These are phyloP conservation scores for Helostoma temminkii DNA, from an alignment of 2,797 vertebrate genomes.

Conservation along the genomic window DNA sequence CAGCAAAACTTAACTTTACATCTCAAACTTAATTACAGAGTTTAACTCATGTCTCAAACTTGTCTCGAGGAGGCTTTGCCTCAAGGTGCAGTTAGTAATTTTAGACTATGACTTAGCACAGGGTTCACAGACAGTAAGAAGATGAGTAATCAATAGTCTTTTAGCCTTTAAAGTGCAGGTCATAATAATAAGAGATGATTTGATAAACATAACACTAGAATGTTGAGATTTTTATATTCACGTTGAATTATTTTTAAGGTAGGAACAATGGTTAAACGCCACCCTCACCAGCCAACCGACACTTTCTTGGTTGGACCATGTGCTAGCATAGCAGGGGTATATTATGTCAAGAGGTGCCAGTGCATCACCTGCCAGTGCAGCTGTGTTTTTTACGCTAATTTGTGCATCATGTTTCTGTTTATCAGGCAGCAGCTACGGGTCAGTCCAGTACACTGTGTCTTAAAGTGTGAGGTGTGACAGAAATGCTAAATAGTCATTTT, in stretches of 20 bases:
- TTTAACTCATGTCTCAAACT: constrained; percentile 41
- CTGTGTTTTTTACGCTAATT: no score
- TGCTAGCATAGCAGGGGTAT: no score
- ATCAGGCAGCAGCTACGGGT: no score
- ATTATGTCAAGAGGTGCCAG: no score
- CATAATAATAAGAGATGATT: neutral
- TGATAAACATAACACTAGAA: neutral
- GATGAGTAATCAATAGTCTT: no score
- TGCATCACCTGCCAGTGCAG: no score
- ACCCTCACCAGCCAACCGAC: neutral
- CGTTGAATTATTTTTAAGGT: no score
- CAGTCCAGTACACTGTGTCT: no score
- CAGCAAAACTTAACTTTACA: constrained; percentile 60
- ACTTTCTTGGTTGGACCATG: neutral
- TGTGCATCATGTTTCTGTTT: no score
- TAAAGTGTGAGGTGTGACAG: no score
- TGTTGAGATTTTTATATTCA: no score
- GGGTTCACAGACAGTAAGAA: constrained; percentile 11
- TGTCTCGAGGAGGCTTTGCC: constrained; percentile 11
- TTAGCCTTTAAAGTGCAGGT: neutral
- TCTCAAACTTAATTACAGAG: constrained; percentile 62
- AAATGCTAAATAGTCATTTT: no score
- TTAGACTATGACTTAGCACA: constrained; percentile 12
- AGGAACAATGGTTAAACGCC: neutral
- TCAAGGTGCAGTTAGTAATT: constrained; percentile 14